phyloP scores from a whole-genome alignment of 2,888 invertebrate genomes.

The Dyspetes luteomarginatus region DNA sequence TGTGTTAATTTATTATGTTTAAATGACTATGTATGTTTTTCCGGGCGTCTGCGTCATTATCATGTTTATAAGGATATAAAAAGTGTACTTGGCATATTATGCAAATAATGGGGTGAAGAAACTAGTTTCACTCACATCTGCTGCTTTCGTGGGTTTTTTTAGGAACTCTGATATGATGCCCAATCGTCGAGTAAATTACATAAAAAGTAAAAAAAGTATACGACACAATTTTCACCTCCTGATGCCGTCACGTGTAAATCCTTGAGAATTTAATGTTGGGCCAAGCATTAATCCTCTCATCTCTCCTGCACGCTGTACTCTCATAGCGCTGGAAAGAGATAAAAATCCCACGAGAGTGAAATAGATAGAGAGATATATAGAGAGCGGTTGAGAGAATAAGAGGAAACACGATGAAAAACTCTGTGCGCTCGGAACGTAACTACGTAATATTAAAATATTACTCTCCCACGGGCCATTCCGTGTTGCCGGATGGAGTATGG shows the following conservation, averaged over 20 bases:
- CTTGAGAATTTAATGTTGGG: conserved; percentile 35
- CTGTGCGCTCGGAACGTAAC: conserved; percentile 46
- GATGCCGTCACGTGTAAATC: not conserved
- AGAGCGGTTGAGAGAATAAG: not conserved
- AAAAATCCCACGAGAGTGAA: conserved; percentile 6
- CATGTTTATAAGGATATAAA: too few species aligned
- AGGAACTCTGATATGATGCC: too few species aligned
- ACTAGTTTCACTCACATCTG: too few species aligned
- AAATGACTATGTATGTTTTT: too few species aligned
- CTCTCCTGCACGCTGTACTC: conserved; percentile 10
- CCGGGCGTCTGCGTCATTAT: too few species aligned
- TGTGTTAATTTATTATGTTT: too few species aligned
- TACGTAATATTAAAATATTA: conserved; percentile 65
- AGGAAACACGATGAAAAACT: conserved; percentile 51
- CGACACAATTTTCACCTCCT: not conserved
- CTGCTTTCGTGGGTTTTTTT: too few species aligned
- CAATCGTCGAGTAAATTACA: too few species aligned
- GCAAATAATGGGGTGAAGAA: too few species aligned
- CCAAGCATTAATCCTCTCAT: conserved; percentile 43
- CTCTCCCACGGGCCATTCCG: conserved; percentile 60
- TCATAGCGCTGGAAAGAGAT: conserved; percentile 5
- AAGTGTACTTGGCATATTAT: too few species aligned
- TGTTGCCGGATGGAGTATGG: conserved; percentile 6
- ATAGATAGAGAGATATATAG: conserved; percentile 8
- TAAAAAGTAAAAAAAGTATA: not conserved